Conservation (phyloP, 2,888 invertebrate species). For the Phragmatobia fuliginosa region DNA sequence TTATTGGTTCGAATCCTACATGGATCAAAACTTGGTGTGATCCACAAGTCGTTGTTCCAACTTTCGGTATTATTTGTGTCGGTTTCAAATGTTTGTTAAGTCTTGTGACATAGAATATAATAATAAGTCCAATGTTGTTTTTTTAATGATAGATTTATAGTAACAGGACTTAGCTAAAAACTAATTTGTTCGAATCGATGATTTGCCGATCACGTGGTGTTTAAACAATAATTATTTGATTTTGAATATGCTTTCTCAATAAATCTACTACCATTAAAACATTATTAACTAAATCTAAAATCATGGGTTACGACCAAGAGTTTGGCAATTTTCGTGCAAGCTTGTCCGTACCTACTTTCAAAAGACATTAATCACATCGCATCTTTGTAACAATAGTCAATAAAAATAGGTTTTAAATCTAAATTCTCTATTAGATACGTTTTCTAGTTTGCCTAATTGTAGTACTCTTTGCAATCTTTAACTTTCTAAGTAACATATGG, state of each 20-base stretch:
- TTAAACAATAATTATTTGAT: neutral
- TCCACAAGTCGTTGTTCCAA: too few species aligned
- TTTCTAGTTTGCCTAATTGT: neutral
- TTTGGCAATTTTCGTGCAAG: neutral
- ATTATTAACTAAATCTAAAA: neutral
- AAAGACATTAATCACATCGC: neutral
- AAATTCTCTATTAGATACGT: neutral
- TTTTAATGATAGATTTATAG: neutral
- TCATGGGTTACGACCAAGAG: neutral
- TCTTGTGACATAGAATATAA: too few species aligned
- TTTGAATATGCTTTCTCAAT: neutral
- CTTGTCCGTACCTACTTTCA: neutral
- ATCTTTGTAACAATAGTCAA: neutral
- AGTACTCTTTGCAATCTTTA: neutral
- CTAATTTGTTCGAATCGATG: neutral
- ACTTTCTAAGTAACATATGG: neutral
- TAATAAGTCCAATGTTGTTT: too few species aligned
- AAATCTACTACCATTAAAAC: neutral
- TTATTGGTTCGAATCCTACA: too few species aligned
- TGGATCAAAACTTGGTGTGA: too few species aligned
- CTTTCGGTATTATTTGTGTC: too few species aligned
- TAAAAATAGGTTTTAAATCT: neutral
- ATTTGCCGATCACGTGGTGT: neutral
- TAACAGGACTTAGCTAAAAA: neutral
- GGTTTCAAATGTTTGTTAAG: too few species aligned